phyloP scores from a whole-genome alignment of 2,888 invertebrate genomes.

The Xylocampa areola region DNA sequence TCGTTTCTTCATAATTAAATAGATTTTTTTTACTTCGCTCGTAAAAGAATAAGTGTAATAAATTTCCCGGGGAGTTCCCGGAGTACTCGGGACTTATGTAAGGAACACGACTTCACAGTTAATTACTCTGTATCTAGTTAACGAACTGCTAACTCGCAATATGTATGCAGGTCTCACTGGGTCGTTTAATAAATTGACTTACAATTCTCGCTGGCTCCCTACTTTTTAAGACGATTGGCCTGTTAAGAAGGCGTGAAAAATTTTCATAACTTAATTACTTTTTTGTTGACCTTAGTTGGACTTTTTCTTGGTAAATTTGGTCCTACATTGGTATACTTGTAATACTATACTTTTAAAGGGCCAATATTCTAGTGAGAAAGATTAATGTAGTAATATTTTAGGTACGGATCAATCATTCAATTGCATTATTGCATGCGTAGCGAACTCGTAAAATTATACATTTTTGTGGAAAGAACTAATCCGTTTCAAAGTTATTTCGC shows the following conservation, averaged over 20 bases:
- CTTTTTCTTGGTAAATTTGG: no score
- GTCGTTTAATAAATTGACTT: conserved; percentile 64
- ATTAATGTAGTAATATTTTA: no score
- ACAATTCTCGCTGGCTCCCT: conserved; percentile 37
- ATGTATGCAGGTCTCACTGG: conserved; percentile 68
- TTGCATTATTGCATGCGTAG: no score
- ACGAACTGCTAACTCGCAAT: conserved; percentile 80
- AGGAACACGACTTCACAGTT: conserved; percentile 75
- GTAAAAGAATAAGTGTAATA: conserved; percentile 73
- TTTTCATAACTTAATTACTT: conserved; percentile 42
- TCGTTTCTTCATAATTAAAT: conserved; percentile 67
- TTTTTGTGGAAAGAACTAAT: no score
- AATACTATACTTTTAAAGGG: no score
- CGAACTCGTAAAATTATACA: no score
- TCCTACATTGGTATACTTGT: no score
- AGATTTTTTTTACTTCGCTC: conserved; percentile 67
- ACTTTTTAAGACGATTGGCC: conserved; percentile 44
- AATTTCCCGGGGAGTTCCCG: conserved; percentile 66
- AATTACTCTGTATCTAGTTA: conserved; percentile 83
- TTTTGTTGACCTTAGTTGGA: background rate
- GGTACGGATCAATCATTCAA: no score
- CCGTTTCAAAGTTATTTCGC: no score
- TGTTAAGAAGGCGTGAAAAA: conserved; percentile 28
- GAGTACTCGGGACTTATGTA: conserved; percentile 67
- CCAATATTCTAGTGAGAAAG: no score